Conservation (phyloP, 1,140 invertebrate genomes). For the Panagrolaimus sp. region DNA sequence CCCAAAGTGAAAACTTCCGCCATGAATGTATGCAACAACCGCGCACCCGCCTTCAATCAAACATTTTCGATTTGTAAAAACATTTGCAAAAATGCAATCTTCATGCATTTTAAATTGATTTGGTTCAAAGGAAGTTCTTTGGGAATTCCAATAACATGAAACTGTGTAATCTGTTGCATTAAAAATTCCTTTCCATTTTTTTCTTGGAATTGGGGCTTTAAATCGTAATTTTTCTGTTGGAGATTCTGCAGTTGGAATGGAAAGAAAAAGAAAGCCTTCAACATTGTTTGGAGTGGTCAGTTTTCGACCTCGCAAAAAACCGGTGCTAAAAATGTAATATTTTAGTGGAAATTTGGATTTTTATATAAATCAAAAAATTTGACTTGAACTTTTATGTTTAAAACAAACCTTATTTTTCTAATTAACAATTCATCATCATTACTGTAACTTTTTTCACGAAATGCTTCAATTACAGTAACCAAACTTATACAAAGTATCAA, state of each 20-base stretch:
- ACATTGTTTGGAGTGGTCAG: background rate
- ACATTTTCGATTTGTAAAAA: conserved; percentile 9
- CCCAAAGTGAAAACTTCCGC: background rate
- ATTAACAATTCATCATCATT: too few species aligned
- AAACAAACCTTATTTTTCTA: too few species aligned
- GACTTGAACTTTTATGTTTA: too few species aligned
- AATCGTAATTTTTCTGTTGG: background rate
- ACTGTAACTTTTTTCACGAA: too few species aligned
- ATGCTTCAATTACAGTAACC: too few species aligned
- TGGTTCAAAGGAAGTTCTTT: background rate
- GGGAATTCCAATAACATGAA: conserved; percentile 4
- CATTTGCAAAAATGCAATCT: conserved; percentile 14
- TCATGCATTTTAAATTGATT: background rate
- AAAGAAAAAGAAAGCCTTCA: background rate
- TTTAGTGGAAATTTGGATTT: too few species aligned
- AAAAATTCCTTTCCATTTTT: background rate
- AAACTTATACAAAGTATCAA: too few species aligned
- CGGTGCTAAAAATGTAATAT: background rate
- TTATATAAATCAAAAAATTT: too few species aligned
- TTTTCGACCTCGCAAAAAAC: background rate
- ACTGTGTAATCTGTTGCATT: background rate
- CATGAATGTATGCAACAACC: conserved; percentile 3
- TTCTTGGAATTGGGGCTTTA: background rate
- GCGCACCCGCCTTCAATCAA: background rate
- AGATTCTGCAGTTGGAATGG: background rate